phyloP scores from a whole-genome alignment of 2,113 vertebrate species.

The Microcebus murinus region DNA sequence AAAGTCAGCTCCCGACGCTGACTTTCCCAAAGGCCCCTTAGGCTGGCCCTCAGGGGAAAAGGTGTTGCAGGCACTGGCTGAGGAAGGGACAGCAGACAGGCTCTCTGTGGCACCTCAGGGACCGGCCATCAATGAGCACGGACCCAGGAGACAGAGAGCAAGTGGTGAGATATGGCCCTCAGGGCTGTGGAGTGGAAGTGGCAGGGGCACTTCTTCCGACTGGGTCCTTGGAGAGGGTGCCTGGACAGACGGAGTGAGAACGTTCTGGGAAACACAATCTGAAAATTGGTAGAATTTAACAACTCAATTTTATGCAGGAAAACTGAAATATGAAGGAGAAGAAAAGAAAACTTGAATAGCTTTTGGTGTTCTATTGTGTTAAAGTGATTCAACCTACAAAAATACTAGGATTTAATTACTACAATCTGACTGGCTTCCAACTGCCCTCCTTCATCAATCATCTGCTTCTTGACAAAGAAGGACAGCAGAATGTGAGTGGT shows the following conservation, averaged over 20 bases:
- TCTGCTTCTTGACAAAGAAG: neutral
- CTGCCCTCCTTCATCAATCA: neutral
- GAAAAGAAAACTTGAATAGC: neutral
- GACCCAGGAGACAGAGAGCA: neutral
- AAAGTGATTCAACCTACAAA: conserved; percentile 62
- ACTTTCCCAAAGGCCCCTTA: neutral
- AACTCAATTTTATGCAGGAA: neutral
- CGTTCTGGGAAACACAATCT: neutral
- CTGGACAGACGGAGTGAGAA: neutral
- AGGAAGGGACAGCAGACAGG: neutral
- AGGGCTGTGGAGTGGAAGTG: rapidly evolving
- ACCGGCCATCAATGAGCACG: neutral
- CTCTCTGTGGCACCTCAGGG: rapidly evolving
- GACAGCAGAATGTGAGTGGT: neutral
- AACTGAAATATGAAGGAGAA: conserved; percentile 20
- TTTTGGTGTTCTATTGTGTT: conserved; percentile 51
- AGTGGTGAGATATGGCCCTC: neutral
- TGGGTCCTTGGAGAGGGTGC: neutral
- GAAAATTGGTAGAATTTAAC: neutral
- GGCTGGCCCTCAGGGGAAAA: neutral
- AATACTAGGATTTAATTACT: conserved; percentile 34
- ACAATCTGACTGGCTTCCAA: neutral
- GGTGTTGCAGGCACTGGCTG: neutral
- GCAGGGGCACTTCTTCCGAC: no score
- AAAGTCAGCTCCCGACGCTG: neutral